phyloP scores from a whole-genome alignment of 2,888 invertebrate species.

The Rhaphigaster nebulosa region DNA sequence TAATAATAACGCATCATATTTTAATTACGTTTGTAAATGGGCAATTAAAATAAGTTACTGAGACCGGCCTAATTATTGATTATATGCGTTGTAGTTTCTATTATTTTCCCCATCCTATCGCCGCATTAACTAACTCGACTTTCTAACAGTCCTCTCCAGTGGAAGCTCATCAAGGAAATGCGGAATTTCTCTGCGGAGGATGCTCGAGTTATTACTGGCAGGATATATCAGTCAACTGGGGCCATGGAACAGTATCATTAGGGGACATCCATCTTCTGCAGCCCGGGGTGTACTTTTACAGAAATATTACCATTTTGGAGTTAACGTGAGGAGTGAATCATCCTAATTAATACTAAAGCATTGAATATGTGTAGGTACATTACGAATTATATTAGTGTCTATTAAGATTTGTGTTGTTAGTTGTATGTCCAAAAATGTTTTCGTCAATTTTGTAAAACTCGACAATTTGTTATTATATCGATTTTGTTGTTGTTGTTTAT shows the following conservation, averaged over 20 bases:
- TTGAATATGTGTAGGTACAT: neutral
- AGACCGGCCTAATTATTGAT: neutral
- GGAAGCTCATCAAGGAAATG: constrained; percentile 6
- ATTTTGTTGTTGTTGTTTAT: too few species aligned
- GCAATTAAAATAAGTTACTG: neutral
- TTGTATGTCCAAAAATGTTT: too few species aligned
- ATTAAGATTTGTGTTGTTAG: too few species aligned
- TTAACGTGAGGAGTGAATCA: neutral
- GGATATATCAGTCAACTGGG: constrained; percentile 17
- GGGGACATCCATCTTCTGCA: neutral
- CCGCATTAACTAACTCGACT: neutral
- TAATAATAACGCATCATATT: neutral
- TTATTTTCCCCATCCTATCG: neutral
- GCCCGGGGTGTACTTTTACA: neutral
- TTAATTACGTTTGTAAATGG: neutral
- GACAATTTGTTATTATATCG: too few species aligned
- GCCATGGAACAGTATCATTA: constrained; percentile 4
- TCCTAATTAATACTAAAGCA: neutral
- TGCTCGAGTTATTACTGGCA: neutral
- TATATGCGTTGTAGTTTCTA: neutral
- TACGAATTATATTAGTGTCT: too few species aligned
- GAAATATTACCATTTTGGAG: neutral
- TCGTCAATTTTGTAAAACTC: too few species aligned
- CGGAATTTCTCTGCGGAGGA: constrained; percentile 13
- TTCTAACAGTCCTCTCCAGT: neutral